Base-by-base conservation (phyloP, 2,888 invertebrate species). In the Notocelia uddmanniana region DNA sequence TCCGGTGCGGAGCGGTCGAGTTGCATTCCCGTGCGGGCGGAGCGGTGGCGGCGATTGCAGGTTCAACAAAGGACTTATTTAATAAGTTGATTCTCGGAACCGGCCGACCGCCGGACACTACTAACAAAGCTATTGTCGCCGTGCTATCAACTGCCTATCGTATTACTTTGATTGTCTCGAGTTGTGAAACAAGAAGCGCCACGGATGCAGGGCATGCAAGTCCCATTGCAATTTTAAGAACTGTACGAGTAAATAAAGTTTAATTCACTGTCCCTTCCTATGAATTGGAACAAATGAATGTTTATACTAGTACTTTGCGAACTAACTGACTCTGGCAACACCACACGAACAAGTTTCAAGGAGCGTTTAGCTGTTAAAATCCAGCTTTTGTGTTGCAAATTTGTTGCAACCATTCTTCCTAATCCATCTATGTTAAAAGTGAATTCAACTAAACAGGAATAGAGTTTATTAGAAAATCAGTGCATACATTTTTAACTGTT, bases 1-100 rank as follows among this genome's bases (percentile, higher is more conserved):
- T 37, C 19, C 45, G 52, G 58, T 41, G 66, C 45, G 41, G 54
- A 34, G 73, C 62, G 73, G 73, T 77, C 77, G 71, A 69, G 72
- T 78, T 74, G 74, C 78, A 79, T 80, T 80, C 77, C 71, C 70
- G 59, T 66, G 69, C 72, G 77, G 77, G 77, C 69, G 70, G 75
- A 55, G 59, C 23, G 54, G 60, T 76, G 72, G 59, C 23, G 54
- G 60, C 76, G 72, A 76, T 77, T 74, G 67, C 59, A 74, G 76
- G 80, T 79, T 81, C 78, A 79, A 83, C 80, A 81, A 81, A 80
- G 80, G 75, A 79, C 80, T 78, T 86, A 86, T 88, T 86, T 86
- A 84, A 83, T 81, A 83, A 81, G 77, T 76, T 76, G 80, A 80
- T 91, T 89, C 90, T 84, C 82, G 78, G 89, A 90, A 90, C 74